Percentiles rank a stretch among this genome's conserved stretches.
These are phyloP conservation scores for Aphyosemion australe DNA, from an alignment of 2,113 vertebrate species.

Conservation along the genomic window DNA sequence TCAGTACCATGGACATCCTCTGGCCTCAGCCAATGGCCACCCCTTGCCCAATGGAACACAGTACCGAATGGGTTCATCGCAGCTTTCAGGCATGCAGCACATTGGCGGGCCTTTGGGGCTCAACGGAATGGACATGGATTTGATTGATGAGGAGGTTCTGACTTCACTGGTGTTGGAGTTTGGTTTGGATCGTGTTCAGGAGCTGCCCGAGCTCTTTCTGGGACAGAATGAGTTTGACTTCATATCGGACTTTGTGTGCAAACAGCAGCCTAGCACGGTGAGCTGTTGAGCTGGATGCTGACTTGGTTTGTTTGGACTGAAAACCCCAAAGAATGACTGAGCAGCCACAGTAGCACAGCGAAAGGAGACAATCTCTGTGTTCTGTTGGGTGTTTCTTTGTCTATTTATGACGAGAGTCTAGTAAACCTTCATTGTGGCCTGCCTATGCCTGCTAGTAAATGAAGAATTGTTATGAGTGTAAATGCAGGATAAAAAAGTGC, in stretches of 20 bases:
- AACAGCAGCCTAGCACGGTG: constrained; percentile 92
- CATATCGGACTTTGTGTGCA: constrained; percentile 93
- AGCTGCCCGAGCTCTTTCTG: constrained; percentile 94
- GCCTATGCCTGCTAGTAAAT: constrained; percentile 38
- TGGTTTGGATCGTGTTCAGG: constrained; percentile 92
- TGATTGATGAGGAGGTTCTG: constrained; percentile 95
- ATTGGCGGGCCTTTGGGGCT: constrained; percentile 79
- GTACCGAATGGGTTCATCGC: constrained; percentile 80
- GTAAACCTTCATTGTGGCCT: constrained; percentile 38
- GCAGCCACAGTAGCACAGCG: constrained; percentile 60
- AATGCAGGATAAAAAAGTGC: constrained; percentile 6
- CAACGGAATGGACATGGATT: constrained; percentile 91
- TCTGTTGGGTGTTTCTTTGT: constrained; percentile 65
- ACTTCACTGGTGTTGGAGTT: constrained; percentile 92
- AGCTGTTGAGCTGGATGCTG: constrained; percentile 84
- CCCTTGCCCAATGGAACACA: constrained; percentile 75
- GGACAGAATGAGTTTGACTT: constrained; percentile 98
- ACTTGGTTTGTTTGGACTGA: constrained; percentile 29
- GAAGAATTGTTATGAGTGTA: constrained; percentile 36
- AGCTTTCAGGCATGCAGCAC: constrained; percentile 83
- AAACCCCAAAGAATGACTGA: constrained; percentile 58
- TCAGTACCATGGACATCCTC: constrained; percentile 86
- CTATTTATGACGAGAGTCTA: constrained; percentile 52
- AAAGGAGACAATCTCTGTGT: constrained; percentile 68
- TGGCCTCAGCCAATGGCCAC: constrained; percentile 72